Evolutionary conservation across 1,140 invertebrate genomes (phyloP).

Genomic region (Pteromalus puparum): DNA sequence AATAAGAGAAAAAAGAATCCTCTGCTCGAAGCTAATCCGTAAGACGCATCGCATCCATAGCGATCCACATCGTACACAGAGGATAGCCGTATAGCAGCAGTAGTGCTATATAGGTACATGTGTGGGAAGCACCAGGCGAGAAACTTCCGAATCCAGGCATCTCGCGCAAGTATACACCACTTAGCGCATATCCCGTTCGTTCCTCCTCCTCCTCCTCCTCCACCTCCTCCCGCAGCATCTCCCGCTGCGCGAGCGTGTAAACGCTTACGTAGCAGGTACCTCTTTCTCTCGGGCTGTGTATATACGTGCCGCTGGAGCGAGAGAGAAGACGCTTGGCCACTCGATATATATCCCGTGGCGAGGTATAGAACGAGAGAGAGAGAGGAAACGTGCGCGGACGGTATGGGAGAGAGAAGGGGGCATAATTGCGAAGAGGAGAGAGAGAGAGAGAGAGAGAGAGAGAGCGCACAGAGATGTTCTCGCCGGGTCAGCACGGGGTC

Average conservation of each 20-base stretch:
- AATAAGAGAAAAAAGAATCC: background rate
- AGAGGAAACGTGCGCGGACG: conserved; percentile 56
- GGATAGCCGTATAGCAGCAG: background rate
- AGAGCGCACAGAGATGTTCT: conserved; percentile 72
- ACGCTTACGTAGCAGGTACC: conserved; percentile 59
- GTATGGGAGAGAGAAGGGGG: conserved; percentile 54
- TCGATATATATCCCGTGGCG: conserved; percentile 23
- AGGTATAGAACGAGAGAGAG: conserved; percentile 20
- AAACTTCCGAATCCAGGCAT: conserved; percentile 38
- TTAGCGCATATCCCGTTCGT: conserved; percentile 39
- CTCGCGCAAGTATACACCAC: conserved; percentile 4
- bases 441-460: conserved; percentile 60
- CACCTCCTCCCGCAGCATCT: background rate
- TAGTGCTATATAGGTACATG: background rate
- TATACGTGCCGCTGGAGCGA: conserved; percentile 16
- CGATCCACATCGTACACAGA: background rate
- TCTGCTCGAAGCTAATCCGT: background rate
- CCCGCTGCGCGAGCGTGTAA: conserved; percentile 48
- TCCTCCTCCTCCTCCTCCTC: background rate
- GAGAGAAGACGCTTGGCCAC: conserved; percentile 2
- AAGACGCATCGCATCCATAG: background rate
- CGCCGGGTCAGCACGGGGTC: conserved; percentile 73
- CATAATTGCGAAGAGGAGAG: conserved; percentile 64
- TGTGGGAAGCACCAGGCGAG: background rate
- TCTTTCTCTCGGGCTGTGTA: conserved; percentile 37